These are phyloP conservation scores for Tenualosa thibaudeaui DNA, from an alignment of 2,797 vertebrate species.

Conservation along the genomic window DNA sequence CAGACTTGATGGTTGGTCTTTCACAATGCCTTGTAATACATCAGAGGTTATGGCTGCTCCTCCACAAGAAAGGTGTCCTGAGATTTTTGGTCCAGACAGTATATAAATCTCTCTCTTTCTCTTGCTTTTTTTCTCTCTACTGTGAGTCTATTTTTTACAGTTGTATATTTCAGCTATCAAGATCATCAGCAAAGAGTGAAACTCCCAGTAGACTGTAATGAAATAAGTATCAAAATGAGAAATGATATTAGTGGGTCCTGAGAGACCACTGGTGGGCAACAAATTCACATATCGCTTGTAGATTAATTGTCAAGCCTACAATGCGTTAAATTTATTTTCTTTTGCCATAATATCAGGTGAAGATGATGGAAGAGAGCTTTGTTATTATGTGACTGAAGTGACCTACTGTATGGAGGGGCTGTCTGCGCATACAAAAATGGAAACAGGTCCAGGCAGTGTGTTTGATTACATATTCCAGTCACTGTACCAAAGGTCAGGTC, in stretches of 20 bases:
- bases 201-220: too few relatives aligned
- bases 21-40: neutral
- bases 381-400: neutral
- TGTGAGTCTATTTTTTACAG: too few relatives aligned
- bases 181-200: too few relatives aligned
- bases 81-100: neutral
- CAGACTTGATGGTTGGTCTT: neutral
- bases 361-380: neutral
- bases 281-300: neutral
- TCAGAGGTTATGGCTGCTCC: neutral
- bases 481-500: neutral
- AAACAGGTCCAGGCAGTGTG: neutral
- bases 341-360: neutral
- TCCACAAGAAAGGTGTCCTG: neutral
- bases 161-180: too few relatives aligned
- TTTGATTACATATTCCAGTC: neutral
- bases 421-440: neutral
- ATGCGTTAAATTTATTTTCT: neutral
- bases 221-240: neutral
- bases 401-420: neutral
- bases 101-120: too few relatives aligned
- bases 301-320: slow-evolving; percentile 1
- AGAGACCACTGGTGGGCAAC: neutral
- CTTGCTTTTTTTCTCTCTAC: too few relatives aligned
- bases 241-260: neutral